Base-by-base conservation (phyloP, 2,888 invertebrate genomes). In the Pristionchus mayeri region DNA sequence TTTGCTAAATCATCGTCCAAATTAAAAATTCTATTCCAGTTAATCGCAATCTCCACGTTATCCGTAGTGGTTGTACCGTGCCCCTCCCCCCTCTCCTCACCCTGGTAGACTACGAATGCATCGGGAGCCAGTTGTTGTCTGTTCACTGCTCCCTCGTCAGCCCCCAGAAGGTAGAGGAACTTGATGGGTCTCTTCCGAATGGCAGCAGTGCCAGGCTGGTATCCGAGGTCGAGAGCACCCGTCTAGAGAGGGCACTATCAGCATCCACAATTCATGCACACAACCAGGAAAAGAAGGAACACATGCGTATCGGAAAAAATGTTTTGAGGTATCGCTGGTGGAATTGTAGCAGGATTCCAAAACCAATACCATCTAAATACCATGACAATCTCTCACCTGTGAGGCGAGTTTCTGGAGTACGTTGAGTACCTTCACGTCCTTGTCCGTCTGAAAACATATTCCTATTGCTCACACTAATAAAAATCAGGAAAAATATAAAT, bases 141-240 rank as follows among this genome's bases (percentile, higher is more conserved):
- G 0, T 95, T 95, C 87, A 98, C 95, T 18, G 95, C 95, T 2
- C 95, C 95, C 90, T 96, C 96, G 93, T 99, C 99, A n/a, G 98
- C 98, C 3, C 98, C 98, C 86, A 99, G 94, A 86, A 99, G 94
- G 94, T 96, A 97, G 48, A 99, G 94, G 40, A 98, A 95, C 92
- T 95, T 95, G 84, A 91, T 85, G 27, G 90, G 89, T 60, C 90
- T 89, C 87, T 91, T 92, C 81, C 88, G 85, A 27, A 84, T 30
- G 24, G 84, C 71, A 18, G 84, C 16, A 13, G 75, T 75, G n/a
- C 84, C 84, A 27, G 84, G 84, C 75, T 90, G 89, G 87, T 97
- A 98, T 84, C 99, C 99, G 87, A 98, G 94, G 94, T 99, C 99
- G 85, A 98, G 94, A 3, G 99, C 98, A 21, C 97, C 98, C 81